These are phyloP conservation scores for Grus americana DNA, from an alignment of 2,113 vertebrate species.

Conservation along the genomic window DNA sequence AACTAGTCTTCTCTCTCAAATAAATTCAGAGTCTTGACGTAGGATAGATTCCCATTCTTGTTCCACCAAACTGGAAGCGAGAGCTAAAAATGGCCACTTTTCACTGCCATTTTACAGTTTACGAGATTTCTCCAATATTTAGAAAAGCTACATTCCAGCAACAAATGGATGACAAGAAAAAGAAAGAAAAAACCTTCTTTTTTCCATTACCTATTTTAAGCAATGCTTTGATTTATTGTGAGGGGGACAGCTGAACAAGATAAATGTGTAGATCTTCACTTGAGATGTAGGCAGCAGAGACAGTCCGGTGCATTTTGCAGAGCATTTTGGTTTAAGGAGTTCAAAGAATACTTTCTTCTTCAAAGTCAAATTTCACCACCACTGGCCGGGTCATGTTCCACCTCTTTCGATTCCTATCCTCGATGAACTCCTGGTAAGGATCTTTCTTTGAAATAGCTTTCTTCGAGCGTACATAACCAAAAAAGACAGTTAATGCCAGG, in stretches of 20 bases:
- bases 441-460: constrained; percentile 82
- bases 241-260: background rate
- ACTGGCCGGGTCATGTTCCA: constrained; percentile 73
- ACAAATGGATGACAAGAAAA: background rate
- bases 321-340: constrained; percentile 48
- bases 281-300: constrained; percentile 3
- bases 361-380: constrained; percentile 84
- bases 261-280: background rate
- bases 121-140: background rate
- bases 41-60: background rate
- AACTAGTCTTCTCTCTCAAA: background rate
- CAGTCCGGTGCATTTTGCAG: constrained; percentile 19
- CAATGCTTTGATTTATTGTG: constrained; percentile 31
- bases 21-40: background rate
- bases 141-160: constrained; percentile 8
- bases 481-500: constrained; percentile 85
- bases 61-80: background rate
- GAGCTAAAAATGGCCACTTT: background rate
- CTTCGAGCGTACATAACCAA: constrained; percentile 81
- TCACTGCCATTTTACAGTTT: background rate
- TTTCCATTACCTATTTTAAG: constrained; percentile 41
- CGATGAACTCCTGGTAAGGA: constrained; percentile 83
- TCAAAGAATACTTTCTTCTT: constrained; percentile 87
- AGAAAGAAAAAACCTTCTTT: background rate
- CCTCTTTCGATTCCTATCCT: constrained; percentile 71